These are phyloP conservation scores for Patella pellucida DNA, from an alignment of 2,888 invertebrate species.

Conservation along the genomic window DNA sequence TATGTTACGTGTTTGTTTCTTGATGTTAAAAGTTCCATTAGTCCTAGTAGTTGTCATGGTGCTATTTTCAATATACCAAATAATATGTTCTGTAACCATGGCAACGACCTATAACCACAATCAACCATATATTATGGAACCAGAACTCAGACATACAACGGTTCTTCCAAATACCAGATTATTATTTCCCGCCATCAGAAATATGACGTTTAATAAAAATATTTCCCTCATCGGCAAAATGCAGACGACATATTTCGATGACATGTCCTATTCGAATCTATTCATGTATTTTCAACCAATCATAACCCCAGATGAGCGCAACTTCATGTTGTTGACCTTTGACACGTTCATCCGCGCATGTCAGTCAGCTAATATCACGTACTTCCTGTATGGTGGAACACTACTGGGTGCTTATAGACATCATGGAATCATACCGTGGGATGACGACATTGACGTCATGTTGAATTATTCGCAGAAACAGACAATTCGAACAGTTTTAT, in stretches of 20 bases:
- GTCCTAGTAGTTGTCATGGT: neutral
- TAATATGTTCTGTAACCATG: neutral
- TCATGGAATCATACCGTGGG: constrained; percentile 53
- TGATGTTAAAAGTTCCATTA: neutral
- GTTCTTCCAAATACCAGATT: neutral
- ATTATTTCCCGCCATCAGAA: neutral
- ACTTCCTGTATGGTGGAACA: constrained; percentile 49
- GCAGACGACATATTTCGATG: neutral
- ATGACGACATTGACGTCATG: constrained; percentile 54
- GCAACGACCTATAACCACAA: neutral
- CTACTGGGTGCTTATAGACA: constrained; percentile 51
- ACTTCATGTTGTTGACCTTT: constrained; percentile 31
- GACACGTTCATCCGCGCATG: constrained; percentile 34
- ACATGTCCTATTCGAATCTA: constrained; percentile 5
- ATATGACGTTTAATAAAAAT: neutral
- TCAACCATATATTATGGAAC: neutral
- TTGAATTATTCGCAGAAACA: constrained; percentile 35
- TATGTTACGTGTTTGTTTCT: constrained; percentile 1
- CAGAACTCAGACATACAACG: neutral
- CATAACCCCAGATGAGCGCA: constrained; percentile 25
- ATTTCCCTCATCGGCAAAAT: neutral
- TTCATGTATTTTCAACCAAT: constrained; percentile 31
- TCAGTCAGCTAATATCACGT: constrained; percentile 30
- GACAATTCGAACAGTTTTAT: constrained; percentile 24
- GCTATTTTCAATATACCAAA: neutral